phyloP scores from a whole-genome alignment of 2,888 invertebrate species.

The Oxytorus armatus region DNA sequence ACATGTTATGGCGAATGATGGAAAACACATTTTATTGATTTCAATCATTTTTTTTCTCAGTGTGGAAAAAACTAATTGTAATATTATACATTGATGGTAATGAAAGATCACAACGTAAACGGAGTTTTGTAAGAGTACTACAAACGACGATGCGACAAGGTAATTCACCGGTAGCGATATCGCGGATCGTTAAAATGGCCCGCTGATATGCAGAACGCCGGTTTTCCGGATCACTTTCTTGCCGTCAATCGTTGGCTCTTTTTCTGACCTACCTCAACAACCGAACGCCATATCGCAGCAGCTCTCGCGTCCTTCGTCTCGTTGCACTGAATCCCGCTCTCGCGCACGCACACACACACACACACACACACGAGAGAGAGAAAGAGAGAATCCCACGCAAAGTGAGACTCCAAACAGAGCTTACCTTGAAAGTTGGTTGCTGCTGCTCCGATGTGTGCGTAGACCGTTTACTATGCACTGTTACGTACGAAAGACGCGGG shows the following conservation, averaged over 20 bases:
- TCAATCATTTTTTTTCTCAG: too few species aligned
- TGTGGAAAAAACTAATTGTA: too few species aligned
- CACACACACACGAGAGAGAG: conserved; percentile 6
- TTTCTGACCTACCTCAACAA: conserved; percentile 62
- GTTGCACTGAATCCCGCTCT: conserved; percentile 53
- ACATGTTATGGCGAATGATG: too few species aligned
- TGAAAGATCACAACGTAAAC: too few species aligned
- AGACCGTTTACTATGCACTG: conserved; percentile 36
- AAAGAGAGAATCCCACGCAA: neutral
- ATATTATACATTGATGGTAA: too few species aligned
- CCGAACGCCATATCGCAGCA: conserved; percentile 36
- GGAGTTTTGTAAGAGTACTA: too few species aligned
- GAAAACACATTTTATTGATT: too few species aligned
- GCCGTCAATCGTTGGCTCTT: conserved; percentile 56
- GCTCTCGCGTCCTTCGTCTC: conserved; percentile 50
- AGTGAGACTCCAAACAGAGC: conserved; percentile 30
- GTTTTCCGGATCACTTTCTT: conserved; percentile 20
- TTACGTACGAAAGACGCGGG: conserved; percentile 32
- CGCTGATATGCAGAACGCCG: too few species aligned
- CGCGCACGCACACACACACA: neutral
- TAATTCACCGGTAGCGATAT: neutral
- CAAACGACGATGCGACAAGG: too few species aligned
- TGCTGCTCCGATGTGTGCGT: conserved; percentile 44
- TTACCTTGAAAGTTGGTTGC: conserved; percentile 53
- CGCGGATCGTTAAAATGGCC: neutral